Base-by-base conservation (phyloP, 92 coral and sea anemone species). In the Plumapathes pennacea region DNA sequence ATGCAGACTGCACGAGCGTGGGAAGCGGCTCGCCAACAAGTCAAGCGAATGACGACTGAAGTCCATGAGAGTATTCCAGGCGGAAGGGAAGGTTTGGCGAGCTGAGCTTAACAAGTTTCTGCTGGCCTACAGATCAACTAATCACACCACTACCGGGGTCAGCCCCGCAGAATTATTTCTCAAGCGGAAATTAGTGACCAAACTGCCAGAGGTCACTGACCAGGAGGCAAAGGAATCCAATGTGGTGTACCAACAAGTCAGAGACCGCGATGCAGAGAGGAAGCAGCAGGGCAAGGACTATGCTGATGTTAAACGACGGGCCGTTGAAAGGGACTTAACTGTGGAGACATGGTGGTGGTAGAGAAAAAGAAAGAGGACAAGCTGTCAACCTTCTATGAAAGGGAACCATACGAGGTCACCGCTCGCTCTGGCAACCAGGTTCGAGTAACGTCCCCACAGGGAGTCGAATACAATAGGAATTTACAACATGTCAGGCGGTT, bases 301-400 rank as follows among this genome's bases (percentile, higher is more conserved):
- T 45, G 64, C 83, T 29, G 71, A 67, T 31, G 67, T 10, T 38
- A 67, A 62, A 57, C 12, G 43, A 32, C 52, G 27, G 4, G 55
- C 47, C 8, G 39, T 57, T 30, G 68, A 65, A 25, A 59, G 67
- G 63, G 63, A 66, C 36, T 38, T 72, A 18, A 19, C 36, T 3
- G 25, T 39, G 27, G 81, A 21, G 81, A 80, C 27, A 20, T 53
- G 5, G 71, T 72, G 23, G 30, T 57, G 46, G 44, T 80, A 29
- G 81, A 70, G 45, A 63, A 42, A 37, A 33, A 31, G 74, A 71
- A 50, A 46, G 66, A 60, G 48, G 62, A 78, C 68, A 81, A 58
- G 81, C 33, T 73, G 42, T 47, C 82, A 12, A 28, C 72, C 5
- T 54, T 46, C 8, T 81, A 74, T 37, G 82, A 74, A 54, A 54